A percentile compares a stretch with the other conserved stretches of the same genome.
phyloP scores from a whole-genome alignment of 2,888 invertebrate genomes.

The Subacronicta megacephala region DNA sequence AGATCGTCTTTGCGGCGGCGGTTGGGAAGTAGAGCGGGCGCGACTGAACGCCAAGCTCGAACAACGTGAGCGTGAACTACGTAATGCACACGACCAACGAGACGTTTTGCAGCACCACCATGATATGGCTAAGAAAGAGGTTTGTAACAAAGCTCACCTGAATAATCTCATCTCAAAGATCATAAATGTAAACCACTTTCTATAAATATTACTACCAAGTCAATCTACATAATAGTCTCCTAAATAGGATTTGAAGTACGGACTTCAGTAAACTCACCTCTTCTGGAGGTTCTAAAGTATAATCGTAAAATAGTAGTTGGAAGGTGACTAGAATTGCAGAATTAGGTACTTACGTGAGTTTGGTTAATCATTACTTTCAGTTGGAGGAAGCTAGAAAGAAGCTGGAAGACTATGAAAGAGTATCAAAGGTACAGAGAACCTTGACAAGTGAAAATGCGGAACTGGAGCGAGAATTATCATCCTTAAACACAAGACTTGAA shows the following conservation, averaged over 20 bases:
- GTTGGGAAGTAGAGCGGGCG: constrained; percentile 91
- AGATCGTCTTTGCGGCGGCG: constrained; percentile 87
- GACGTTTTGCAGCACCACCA: constrained; percentile 93
- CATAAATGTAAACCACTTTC: background rate
- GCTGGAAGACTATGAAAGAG: constrained; percentile 95
- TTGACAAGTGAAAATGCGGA: constrained; percentile 93
- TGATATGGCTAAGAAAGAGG: constrained; percentile 91
- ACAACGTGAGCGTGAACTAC: constrained; percentile 93
- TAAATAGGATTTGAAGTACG: too few relatives aligned
- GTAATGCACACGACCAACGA: constrained; percentile 93
- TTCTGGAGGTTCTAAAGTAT: too few relatives aligned
- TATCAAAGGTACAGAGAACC: constrained; percentile 94
- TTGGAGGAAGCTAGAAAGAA: constrained; percentile 95
- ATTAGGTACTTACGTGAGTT: too few relatives aligned
- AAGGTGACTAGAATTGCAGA: background rate
- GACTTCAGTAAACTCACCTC: too few relatives aligned
- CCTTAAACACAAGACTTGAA: constrained; percentile 91
- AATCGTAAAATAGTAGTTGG: too few relatives aligned
- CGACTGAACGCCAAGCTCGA: constrained; percentile 92
- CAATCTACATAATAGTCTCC: too few relatives aligned
- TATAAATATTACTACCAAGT: too few relatives aligned
- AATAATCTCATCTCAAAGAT: background rate
- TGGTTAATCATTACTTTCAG: constrained; percentile 67
- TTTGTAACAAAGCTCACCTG: constrained; percentile 51
- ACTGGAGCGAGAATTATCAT: constrained; percentile 93